Percentiles rank a stretch among this genome's conserved stretches.
Conservation (phyloP, 2,888 invertebrate genomes). For the Tetragnatha montana region DNA sequence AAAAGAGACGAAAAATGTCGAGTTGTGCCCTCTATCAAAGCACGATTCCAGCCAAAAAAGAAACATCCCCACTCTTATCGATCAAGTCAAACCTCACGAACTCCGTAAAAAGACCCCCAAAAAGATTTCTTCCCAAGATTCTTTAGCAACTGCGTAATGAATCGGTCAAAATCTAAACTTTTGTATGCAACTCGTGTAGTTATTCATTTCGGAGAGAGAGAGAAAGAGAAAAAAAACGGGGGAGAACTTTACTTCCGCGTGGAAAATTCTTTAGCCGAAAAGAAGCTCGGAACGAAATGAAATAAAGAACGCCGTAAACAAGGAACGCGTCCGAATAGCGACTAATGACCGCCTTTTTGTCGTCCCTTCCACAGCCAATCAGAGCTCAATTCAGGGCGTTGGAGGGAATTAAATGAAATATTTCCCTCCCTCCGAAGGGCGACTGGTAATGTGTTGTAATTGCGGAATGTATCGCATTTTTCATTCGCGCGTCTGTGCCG, state of each 20-base stretch:
- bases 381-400: conserved; percentile 37
- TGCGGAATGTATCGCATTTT: conserved; percentile 57
- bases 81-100: conserved; percentile 11
- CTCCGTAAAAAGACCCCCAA: conserved; percentile 16
- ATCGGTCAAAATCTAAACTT: conserved; percentile 29
- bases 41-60: neutral
- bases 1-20: neutral
- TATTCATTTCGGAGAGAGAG: conserved; percentile 12
- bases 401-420: conserved; percentile 50
- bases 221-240: neutral
- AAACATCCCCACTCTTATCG: neutral
- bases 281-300: conserved; percentile 11
- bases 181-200: conserved; percentile 10
- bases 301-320: conserved; percentile 50
- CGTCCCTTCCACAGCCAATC: conserved; percentile 7
- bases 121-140: neutral
- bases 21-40: neutral
- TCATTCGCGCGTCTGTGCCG: conserved; percentile 40
- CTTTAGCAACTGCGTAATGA: conserved; percentile 25
- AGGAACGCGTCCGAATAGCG: conserved; percentile 34
- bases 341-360: conserved; percentile 59
- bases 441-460: conserved; percentile 48
- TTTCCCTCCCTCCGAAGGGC: conserved; percentile 4
- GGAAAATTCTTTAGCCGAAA: neutral
- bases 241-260: neutral